Base-by-base conservation (phyloP, 2,888 invertebrate species). In the Tenthredo notha region DNA sequence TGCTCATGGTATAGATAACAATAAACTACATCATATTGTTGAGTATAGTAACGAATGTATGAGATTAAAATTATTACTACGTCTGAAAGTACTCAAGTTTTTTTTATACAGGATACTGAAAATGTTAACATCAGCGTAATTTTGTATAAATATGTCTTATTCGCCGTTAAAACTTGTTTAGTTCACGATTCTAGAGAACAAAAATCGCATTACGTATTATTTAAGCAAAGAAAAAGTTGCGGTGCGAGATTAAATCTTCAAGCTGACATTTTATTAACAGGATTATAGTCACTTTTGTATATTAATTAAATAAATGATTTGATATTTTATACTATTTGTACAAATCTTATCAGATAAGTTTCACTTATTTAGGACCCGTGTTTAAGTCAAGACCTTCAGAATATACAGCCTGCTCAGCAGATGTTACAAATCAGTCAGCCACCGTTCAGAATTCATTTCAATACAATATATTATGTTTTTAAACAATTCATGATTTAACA, bases 1-100 rank as follows among this genome's bases (percentile, higher is more conserved):
- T 21, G 37, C 74, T 84, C 29, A 18, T 58, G 18, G 40, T 37
- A 50, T 61, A 84, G 40, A 77, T 84, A 84, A 84, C 61, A 84
- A 77, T 65, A 33, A 84, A n/a, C 58, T 77, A 40, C 15, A 83
- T 65, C 29, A 74, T 58, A 84, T 54, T 84, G 75, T 25, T 84
- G 50, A 40, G 78, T 29, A 21, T 47, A 25, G 40, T 65, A 29
- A 78, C 47, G 21, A 65, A 84, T 84, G 77, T 84, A 33, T 80
- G 12, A 67, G 67, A 78, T 78, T 84, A 75, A 18, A 65, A 61
- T 61, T 80, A 37, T n/a, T 58, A 15, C 21, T 58, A 78, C 2
- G 7, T 29, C 40, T n/a, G 61, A 61, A 37, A 77, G 58, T 84
- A 21, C 29, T n/a, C n/a, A n/a, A n/a, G n/a, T n/a, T n/a, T n/a